These are phyloP conservation scores for Ageneiosus marmoratus DNA, from an alignment of 2,113 vertebrate genomes.

Conservation along the genomic window DNA sequence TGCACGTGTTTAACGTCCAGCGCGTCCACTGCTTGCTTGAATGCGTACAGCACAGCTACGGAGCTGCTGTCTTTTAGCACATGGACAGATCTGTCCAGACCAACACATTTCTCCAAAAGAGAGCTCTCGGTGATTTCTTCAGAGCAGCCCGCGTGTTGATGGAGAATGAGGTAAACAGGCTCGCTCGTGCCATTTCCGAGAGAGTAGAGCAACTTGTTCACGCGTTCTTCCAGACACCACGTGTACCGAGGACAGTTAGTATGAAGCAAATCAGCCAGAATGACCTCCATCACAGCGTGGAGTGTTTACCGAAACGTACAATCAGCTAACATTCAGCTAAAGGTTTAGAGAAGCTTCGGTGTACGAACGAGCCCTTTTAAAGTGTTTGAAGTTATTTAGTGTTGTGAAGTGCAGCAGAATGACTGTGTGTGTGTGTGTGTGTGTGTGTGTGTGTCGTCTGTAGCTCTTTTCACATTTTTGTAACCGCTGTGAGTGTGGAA, in stretches of 20 bases:
- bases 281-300: conserved; percentile 44
- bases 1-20: conserved; percentile 69
- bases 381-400: neutral
- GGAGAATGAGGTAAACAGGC: conserved; percentile 45
- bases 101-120: conserved; percentile 10
- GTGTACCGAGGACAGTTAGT: conserved; percentile 18
- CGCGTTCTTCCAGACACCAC: conserved; percentile 39
- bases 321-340: neutral
- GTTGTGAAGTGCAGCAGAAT: neutral
- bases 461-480: neutral
- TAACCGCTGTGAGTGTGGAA: conserved; percentile 11
- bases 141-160: neutral
- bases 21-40: conserved; percentile 83
- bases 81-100: conserved; percentile 61
- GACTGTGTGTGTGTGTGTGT: neutral
- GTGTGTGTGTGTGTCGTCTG: neutral
- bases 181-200: neutral
- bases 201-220: neutral
- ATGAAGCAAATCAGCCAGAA: conserved; percentile 57
- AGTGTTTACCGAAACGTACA: too few relatives aligned
- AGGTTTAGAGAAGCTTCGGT: neutral
- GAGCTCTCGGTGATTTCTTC: neutral
- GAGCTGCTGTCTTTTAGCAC: conserved; percentile 65
- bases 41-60: conserved; percentile 72
- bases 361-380: neutral